Conservation (phyloP, 1,140 invertebrate genomes). For the Littorina saxatilis region DNA sequence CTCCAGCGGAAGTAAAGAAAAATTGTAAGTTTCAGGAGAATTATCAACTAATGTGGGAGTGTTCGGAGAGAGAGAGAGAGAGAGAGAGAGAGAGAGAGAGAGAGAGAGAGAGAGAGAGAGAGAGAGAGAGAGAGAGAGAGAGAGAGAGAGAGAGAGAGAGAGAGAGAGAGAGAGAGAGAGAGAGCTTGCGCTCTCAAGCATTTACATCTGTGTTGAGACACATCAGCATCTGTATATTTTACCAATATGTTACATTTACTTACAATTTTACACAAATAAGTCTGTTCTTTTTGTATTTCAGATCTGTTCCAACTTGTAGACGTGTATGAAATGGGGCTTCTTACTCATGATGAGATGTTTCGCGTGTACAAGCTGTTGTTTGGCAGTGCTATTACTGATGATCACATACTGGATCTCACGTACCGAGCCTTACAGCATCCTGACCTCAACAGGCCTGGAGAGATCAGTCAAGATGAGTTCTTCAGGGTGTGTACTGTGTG, state of each 20-base stretch:
- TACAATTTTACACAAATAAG: too few species aligned
- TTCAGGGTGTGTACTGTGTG: constrained; percentile 35
- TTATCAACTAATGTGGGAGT: background rate
- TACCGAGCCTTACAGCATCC: constrained; percentile 54
- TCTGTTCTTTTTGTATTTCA: too few species aligned
- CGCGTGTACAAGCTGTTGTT: constrained; percentile 59
- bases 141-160: background rate
- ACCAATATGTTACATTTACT: too few species aligned
- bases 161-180: background rate
- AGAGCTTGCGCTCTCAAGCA: too few species aligned
- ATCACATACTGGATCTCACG: constrained; percentile 62
- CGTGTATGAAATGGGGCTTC: constrained; percentile 48
- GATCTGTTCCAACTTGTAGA: constrained; percentile 64
- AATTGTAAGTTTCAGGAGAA: constrained; percentile 50
- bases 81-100: background rate
- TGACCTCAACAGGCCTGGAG: constrained; percentile 54
- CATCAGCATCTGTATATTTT: too few species aligned
- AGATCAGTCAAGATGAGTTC: constrained; percentile 60
- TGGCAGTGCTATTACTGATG: constrained; percentile 54
- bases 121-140: background rate
- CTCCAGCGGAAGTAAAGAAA: constrained; percentile 56
- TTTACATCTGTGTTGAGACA: too few species aligned
- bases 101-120: too few species aligned
- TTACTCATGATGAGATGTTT: constrained; percentile 65
- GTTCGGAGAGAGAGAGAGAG: background rate